A percentile compares a stretch with the other conserved stretches of the same genome.
phyloP scores from a whole-genome alignment of 2,797 vertebrate species.

The Myotis vivesi region DNA sequence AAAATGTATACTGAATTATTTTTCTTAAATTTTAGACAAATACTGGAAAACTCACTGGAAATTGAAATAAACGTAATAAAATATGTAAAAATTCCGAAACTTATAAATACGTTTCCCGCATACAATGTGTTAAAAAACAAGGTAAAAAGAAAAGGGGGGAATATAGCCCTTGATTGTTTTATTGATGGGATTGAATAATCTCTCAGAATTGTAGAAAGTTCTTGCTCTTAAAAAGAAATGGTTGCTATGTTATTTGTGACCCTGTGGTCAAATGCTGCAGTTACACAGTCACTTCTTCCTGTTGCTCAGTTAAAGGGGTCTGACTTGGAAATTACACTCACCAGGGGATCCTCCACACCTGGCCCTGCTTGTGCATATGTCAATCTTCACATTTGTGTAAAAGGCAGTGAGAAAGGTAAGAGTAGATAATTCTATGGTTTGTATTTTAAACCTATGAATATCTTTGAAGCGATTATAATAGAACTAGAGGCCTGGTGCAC shows the following conservation, averaged over 20 bases:
- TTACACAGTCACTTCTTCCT: background rate
- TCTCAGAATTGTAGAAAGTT: background rate
- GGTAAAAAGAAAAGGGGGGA: background rate
- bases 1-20: too few species aligned
- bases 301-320: slow-evolving; percentile 92
- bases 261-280: background rate
- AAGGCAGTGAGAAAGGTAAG: slow-evolving; percentile 92
- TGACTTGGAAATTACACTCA: slow-evolving; percentile 93
- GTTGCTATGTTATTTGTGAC: background rate
- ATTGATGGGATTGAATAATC: background rate
- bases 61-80: too few species aligned
- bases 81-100: too few species aligned
- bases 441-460: background rate
- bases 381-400: slow-evolving; percentile 89
- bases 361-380: slow-evolving; percentile 91
- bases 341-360: slow-evolving; percentile 84
- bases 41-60: too few species aligned
- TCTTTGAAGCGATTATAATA: background rate
- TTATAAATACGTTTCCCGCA: too few species aligned
- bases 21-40: too few species aligned
- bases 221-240: background rate
- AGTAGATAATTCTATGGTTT: background rate
- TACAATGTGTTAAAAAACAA: background rate
- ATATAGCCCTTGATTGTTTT: background rate
- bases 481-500: background rate